These are phyloP conservation scores for Dreissena rostriformis DNA, from an alignment of 1,140 invertebrate species.

Conservation along the genomic window DNA sequence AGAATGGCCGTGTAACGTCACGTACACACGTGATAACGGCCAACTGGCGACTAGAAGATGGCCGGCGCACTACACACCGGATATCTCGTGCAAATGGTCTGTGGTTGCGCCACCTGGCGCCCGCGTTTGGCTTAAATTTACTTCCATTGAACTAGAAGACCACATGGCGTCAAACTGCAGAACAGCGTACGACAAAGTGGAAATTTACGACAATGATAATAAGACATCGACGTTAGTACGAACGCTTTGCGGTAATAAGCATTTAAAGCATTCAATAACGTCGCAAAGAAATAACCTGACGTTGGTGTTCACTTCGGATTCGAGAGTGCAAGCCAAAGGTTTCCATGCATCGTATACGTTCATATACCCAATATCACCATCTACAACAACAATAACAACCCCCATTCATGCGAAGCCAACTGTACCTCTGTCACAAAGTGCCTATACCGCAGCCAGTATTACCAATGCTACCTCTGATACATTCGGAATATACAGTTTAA, in stretches of 20 bases:
- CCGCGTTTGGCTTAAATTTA: slow-evolving; percentile 41
- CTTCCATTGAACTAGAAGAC: slow-evolving; percentile 42
- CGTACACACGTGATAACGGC: slow-evolving; percentile 63
- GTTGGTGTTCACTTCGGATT: slow-evolving; percentile 64
- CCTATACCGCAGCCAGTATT: neutral
- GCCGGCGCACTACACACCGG: slow-evolving; percentile 65
- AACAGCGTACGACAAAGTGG: slow-evolving; percentile 50
- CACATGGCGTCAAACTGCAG: slow-evolving; percentile 41
- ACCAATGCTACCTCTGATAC: neutral
- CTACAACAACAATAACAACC: slow-evolving; percentile 25
- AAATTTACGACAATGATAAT: slow-evolving; percentile 60
- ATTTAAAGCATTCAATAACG: slow-evolving; percentile 48
- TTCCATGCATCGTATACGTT: slow-evolving; percentile 72
- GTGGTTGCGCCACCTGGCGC: slow-evolving; percentile 36
- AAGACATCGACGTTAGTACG: slow-evolving; percentile 36
- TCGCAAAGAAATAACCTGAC: slow-evolving; percentile 61
- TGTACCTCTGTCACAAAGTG: neutral
- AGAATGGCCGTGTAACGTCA: slow-evolving; percentile 71
- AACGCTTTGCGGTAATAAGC: slow-evolving; percentile 63
- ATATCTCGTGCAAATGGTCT: slow-evolving; percentile 65
- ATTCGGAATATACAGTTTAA: neutral
- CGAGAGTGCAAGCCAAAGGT: slow-evolving; percentile 64
- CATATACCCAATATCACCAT: slow-evolving; percentile 53
- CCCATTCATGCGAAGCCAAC: neutral
- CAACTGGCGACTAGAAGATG: slow-evolving; percentile 70